Base-by-base conservation (phyloP, 2,797 vertebrate species). In the Australoheros facetus region DNA sequence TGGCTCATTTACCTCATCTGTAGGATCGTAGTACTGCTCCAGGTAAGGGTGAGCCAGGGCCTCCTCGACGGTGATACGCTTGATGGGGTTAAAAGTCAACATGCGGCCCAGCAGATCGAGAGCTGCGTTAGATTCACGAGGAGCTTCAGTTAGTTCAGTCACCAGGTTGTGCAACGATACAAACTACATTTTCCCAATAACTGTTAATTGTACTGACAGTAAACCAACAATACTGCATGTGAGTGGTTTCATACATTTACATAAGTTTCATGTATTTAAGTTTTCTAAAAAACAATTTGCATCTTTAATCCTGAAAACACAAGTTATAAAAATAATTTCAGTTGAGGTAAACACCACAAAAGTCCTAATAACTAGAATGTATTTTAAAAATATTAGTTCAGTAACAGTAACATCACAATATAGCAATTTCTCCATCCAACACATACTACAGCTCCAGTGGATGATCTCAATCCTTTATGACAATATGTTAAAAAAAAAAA, bases 21-120 rank as follows among this genome's bases (percentile, higher is more conserved):
- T 95, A 39, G 97, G 97, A 77, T 98, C 97, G 3, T 97, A 98
- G 96, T 98, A 98, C 96, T 98, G 97, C 87, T 97, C 97, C 95
- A 98, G 93, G 91, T 98, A 98, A 76, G 96, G 94, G 76, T 98
- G 97, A 71, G 96, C 96, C 93, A 99, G 79, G 0, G 98, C 97
- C 81, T 98, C 97, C 77, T 96, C 97, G 71, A 98, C 98, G 0
- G 95, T 97, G 87, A 98, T 97, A 56, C 97, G 86, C 78, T 97
- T 97, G 73, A 95, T 95, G 1, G 97, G 97, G 91, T 98, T 98
- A 76, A 98, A 98, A 7, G 97, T 96, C 92, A 98, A 57, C 98
- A 99, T 98, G 85, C 96, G 89, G 3, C 96, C 96, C 90, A 98
- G 73, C 57, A 98, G 87, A 81, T 97, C 97, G 91, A 98, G 80